These are phyloP conservation scores for Trematocara zebra DNA, from an alignment of 2,113 vertebrate species.

Conservation along the genomic window DNA sequence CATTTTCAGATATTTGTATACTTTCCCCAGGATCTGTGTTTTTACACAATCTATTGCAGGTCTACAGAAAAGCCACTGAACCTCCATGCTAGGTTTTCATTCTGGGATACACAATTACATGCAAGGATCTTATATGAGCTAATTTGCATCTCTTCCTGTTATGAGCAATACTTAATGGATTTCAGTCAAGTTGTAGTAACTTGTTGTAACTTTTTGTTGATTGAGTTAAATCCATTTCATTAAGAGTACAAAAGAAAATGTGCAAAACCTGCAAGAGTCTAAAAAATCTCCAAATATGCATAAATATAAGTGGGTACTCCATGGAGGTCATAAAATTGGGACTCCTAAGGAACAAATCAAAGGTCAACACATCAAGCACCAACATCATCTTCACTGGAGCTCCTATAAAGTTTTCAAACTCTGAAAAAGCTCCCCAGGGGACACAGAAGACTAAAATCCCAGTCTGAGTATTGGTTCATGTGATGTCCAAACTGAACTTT, in stretches of 20 bases:
- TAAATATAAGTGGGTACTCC: background rate
- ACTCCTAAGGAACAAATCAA: background rate
- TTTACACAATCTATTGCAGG: background rate
- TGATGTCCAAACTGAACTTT: background rate
- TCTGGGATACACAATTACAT: background rate
- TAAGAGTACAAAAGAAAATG: background rate
- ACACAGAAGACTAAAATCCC: background rate
- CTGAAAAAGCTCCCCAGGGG: background rate
- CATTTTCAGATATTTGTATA: background rate
- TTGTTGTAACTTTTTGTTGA: background rate
- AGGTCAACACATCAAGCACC: background rate
- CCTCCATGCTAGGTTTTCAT: background rate
- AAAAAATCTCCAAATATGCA: background rate
- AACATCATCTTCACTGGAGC: background rate
- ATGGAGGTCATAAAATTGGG: background rate
- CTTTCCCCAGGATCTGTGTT: background rate
- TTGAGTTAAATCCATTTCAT: background rate
- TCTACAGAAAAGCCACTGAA: background rate
- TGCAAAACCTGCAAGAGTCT: background rate
- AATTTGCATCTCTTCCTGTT: background rate
- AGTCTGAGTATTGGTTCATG: background rate
- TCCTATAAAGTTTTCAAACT: background rate
- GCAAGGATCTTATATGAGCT: background rate
- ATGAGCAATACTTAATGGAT: background rate
- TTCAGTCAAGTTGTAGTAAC: background rate